Percentiles rank a stretch among this genome's conserved stretches.
These are phyloP conservation scores for Adelognathus sp. DNA, from an alignment of 2,888 invertebrate species.

Conservation along the genomic window DNA sequence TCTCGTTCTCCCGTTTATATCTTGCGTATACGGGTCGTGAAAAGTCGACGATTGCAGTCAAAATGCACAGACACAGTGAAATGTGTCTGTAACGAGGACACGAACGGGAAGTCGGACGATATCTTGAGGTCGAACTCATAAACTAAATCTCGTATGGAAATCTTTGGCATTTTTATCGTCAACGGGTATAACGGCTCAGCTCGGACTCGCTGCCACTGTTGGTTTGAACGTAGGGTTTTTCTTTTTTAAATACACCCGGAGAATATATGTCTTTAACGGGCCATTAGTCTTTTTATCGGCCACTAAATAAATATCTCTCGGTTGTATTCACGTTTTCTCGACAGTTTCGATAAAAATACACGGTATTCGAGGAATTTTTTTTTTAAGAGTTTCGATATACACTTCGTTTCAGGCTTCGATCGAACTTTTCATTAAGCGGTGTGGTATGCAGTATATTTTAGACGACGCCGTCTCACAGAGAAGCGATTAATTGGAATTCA, in stretches of 20 bases:
- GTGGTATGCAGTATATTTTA: neutral
- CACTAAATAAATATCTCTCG: neutral
- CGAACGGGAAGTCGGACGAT: neutral
- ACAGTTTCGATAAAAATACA: conserved; percentile 31
- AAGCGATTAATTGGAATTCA: conserved; percentile 27
- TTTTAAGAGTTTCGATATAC: neutral
- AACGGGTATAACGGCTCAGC: neutral
- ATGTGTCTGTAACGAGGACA: conserved; percentile 34
- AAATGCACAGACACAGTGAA: conserved; percentile 1
- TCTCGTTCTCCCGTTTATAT: neutral
- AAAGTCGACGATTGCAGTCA: neutral
- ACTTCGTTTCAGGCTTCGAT: neutral
- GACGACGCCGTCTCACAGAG: neutral
- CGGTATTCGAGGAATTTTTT: conserved; percentile 3
- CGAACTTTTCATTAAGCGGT: conserved; percentile 14
- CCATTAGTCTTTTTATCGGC: conserved; percentile 37
- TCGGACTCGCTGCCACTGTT: neutral
- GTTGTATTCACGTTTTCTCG: neutral
- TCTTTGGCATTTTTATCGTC: neutral
- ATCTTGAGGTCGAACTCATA: conserved; percentile 43
- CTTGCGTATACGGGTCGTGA: conserved; percentile 7
- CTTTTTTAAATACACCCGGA: neutral
- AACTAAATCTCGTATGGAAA: conserved; percentile 31
- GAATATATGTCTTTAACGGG: conserved; percentile 20
- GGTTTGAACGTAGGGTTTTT: conserved; percentile 22